phyloP scores from a whole-genome alignment of 1,140 invertebrate species.

The Eriosoma lanigerum region DNA sequence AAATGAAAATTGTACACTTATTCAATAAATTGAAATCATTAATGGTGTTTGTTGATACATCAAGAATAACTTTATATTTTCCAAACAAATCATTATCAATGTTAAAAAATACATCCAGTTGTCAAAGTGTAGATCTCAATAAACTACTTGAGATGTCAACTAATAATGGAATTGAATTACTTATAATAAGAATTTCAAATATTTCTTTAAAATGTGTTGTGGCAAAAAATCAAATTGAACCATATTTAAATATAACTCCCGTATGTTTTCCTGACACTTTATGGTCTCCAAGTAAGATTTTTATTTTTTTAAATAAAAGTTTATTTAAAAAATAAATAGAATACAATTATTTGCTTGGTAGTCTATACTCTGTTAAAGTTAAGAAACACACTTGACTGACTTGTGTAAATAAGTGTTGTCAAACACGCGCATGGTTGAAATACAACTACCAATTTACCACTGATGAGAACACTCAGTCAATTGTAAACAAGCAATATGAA shows the following conservation, averaged over 20 bases:
- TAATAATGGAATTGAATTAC: conserved; percentile 31
- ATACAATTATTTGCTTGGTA: too few relatives aligned
- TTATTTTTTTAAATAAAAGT: not conserved
- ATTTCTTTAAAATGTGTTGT: conserved; percentile 45
- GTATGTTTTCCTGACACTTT: conserved; percentile 25
- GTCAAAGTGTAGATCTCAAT: not conserved
- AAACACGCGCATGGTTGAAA: too few relatives aligned
- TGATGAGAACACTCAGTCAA: too few relatives aligned
- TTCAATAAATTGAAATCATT: conserved; percentile 46
- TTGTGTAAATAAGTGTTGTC: too few relatives aligned
- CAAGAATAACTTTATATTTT: conserved; percentile 39
- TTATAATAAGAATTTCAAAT: conserved; percentile 22
- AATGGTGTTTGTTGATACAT: conserved; percentile 34
- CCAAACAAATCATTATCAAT: conserved; percentile 48
- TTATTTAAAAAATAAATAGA: too few relatives aligned
- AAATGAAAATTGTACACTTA: conserved; percentile 31
- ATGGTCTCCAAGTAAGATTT: conserved; percentile 22
- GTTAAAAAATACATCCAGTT: conserved; percentile 15
- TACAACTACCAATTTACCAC: too few relatives aligned
- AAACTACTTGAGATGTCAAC: conserved; percentile 10
- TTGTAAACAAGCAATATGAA: too few relatives aligned
- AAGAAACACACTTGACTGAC: too few relatives aligned
- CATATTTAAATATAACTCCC: conserved; percentile 38
- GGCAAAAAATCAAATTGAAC: conserved; percentile 35
- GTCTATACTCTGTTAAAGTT: too few relatives aligned